Evolutionary conservation across 2,797 vertebrate genomes (phyloP).

Genomic region (Coregonus ussuriensis): DNA sequence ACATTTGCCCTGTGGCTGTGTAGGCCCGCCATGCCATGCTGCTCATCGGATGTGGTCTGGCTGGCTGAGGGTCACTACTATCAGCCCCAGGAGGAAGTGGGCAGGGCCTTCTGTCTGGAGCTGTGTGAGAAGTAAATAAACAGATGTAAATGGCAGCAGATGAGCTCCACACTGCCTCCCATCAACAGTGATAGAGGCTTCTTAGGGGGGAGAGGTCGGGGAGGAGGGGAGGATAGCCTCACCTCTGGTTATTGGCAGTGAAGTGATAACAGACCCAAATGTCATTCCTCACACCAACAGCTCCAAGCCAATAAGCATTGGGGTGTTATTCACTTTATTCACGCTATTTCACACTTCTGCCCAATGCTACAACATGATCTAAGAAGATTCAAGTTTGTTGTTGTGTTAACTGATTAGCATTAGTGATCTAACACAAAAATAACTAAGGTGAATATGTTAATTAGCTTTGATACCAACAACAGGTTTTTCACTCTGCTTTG

Average conservation of each 20-base stretch:
- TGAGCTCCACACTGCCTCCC: constrained; percentile 56
- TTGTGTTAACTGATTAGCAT: not conserved
- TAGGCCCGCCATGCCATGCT: not conserved
- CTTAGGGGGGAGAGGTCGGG: constrained; percentile 19
- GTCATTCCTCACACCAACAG: constrained; percentile 16
- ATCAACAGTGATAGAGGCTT: constrained; percentile 46
- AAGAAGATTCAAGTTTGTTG: not conserved
- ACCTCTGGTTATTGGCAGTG: constrained; percentile 34
- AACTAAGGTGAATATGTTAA: not conserved
- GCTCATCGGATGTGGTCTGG: constrained; percentile 28
- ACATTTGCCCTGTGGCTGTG: not conserved
- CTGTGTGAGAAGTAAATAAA: constrained; percentile 57
- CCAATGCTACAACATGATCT: not conserved
- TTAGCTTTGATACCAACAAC: not conserved
- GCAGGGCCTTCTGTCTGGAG: constrained; percentile 55
- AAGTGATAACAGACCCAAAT: constrained; percentile 51
- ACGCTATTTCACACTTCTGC: not conserved
- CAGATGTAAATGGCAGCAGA: constrained; percentile 56
- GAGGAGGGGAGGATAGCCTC: not conserved
- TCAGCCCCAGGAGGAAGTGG: constrained; percentile 52
- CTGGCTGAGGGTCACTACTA: constrained; percentile 3
- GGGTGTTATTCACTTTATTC: not conserved
- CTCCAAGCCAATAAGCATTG: constrained; percentile 23
- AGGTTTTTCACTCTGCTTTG: constrained; percentile 5
- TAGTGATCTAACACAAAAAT: not conserved